Percentiles rank a stretch among this genome's conserved stretches.
Evolutionary conservation across 2,888 invertebrate genomes (phyloP).

Genomic region (Stenolophus ochropezus): DNA sequence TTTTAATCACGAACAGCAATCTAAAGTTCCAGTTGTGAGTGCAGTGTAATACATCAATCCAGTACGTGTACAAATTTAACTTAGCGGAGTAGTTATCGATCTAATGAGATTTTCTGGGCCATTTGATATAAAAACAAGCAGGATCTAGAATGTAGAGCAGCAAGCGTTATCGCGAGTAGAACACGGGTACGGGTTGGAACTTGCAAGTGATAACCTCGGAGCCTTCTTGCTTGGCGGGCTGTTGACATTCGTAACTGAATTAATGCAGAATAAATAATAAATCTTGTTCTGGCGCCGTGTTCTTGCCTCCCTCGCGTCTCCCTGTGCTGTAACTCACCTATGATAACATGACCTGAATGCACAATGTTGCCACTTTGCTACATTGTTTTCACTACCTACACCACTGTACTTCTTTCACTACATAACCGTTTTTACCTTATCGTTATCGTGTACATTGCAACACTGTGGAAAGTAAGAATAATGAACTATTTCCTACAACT

Average conservation of each 20-base stretch:
- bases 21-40: background rate
- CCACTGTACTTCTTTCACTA: no score
- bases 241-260: conserved; percentile 55
- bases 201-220: conserved; percentile 14
- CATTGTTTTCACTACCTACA: conserved; percentile 19
- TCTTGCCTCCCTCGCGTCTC: conserved; percentile 5
- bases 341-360: conserved; percentile 56
- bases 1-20: background rate
- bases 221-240: conserved; percentile 35
- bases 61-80: background rate
- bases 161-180: conserved; percentile 14
- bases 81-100: background rate
- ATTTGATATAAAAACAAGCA: background rate
- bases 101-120: background rate
- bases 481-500: no score
- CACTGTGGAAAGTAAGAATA: no score
- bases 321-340: conserved; percentile 33
- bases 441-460: no score
- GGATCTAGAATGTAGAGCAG: background rate
- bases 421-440: no score
- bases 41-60: background rate
- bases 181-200: conserved; percentile 4
- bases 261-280: conserved; percentile 56
- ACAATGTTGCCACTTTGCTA: conserved; percentile 31
- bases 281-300: conserved; percentile 43